phyloP scores from a whole-genome alignment of 1,140 invertebrate genomes.

The Pollicipes pollicipes region DNA sequence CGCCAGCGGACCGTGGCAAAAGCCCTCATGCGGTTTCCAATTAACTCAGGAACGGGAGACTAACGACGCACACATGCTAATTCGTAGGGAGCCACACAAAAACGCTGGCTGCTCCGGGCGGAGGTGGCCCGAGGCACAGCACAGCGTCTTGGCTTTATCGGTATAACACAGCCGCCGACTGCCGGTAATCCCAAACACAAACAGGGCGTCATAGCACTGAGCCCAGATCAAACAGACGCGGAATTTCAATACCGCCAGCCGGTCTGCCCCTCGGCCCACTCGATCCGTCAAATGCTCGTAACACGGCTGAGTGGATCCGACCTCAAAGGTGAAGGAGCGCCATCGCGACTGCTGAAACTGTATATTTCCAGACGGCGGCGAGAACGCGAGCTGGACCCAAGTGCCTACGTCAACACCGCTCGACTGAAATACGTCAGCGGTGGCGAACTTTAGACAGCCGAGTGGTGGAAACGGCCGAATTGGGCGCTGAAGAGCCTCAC shows the following conservation, averaged over 20 bases:
- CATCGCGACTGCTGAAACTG: too few species aligned
- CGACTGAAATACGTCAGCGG: too few species aligned
- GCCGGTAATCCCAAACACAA: background rate
- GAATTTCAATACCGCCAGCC: background rate
- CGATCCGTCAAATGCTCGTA: background rate
- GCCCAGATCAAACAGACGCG: background rate
- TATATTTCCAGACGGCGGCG: too few species aligned
- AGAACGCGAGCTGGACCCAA: too few species aligned
- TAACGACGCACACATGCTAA: background rate
- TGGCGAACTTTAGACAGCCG: too few species aligned
- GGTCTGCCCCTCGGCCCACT: background rate
- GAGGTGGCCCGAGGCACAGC: too few species aligned
- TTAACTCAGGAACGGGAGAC: background rate
- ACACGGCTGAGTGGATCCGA: background rate
- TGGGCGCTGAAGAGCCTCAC: too few species aligned
- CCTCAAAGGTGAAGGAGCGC: background rate
- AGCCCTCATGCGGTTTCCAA: too few species aligned
- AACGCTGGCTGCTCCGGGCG: background rate
- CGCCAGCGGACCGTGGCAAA: background rate
- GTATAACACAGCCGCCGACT: too few species aligned
- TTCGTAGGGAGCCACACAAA: background rate
- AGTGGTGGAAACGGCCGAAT: too few species aligned
- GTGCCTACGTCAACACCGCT: too few species aligned
- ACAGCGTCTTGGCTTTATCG: too few species aligned
- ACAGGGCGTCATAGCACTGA: background rate